Evolutionary conservation across 2,113 vertebrate species (phyloP).

Genomic region (Bungarus multicinctus): DNA sequence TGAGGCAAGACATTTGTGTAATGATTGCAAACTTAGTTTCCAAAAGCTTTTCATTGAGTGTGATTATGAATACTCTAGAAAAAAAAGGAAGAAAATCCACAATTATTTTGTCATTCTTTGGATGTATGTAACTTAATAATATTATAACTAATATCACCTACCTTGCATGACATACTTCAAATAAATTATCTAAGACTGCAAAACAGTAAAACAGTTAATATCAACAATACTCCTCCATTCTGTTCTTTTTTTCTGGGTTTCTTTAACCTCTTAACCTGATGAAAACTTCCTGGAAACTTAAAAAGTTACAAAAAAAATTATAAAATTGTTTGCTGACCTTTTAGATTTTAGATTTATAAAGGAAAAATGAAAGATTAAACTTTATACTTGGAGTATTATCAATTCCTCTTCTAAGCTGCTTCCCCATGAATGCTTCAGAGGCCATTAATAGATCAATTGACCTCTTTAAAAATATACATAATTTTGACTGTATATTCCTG

Average conservation of each 20-base stretch:
- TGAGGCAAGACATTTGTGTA: background rate
- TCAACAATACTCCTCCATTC: background rate
- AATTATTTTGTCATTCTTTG: background rate
- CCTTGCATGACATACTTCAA: background rate
- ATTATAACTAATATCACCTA: background rate
- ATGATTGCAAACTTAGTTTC: background rate
- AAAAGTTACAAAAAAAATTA: background rate
- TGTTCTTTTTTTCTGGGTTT: background rate
- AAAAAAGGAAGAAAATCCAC: background rate
- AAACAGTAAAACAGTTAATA: background rate
- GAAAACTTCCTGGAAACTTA: background rate
- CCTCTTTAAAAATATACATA: background rate
- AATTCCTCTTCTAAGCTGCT: background rate
- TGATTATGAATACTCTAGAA: background rate
- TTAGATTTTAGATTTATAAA: background rate
- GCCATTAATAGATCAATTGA: background rate
- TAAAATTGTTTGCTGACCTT: background rate
- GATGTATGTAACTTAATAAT: background rate
- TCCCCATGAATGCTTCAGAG: background rate
- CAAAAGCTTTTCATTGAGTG: background rate
- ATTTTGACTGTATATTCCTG: constrained; percentile 11
- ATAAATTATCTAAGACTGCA: background rate
- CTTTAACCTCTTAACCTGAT: background rate
- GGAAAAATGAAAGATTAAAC: background rate
- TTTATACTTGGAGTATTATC: background rate